Evolutionary conservation across 1,140 invertebrate species (phyloP).

Genomic region (Halictus rubicundus): DNA sequence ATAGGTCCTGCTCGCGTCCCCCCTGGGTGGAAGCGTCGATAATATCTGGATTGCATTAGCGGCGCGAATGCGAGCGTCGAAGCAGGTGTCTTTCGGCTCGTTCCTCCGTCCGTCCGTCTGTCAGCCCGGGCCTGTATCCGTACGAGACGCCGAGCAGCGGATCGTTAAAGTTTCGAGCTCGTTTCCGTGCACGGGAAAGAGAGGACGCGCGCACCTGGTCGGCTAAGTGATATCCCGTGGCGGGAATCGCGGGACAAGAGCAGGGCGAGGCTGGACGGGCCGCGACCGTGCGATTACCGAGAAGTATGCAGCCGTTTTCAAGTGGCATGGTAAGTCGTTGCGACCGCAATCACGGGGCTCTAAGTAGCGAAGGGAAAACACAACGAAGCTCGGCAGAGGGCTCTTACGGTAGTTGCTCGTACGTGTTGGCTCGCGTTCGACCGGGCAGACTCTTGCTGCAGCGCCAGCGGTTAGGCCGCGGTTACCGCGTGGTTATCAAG

Average conservation of each 20-base stretch:
- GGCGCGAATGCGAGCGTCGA: background rate
- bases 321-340: constrained; percentile 39
- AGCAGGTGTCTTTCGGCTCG: background rate
- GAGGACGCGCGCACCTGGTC: background rate
- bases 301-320: constrained; percentile 40
- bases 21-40: background rate
- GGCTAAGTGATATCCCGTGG: constrained; percentile 40
- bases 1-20: constrained; percentile 20
- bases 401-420: constrained; percentile 62
- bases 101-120: too few species aligned
- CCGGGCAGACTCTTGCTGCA: constrained; percentile 13
- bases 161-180: too few species aligned
- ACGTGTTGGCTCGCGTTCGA: constrained; percentile 61
- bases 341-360: constrained; percentile 58
- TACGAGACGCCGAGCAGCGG: too few species aligned
- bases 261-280: background rate
- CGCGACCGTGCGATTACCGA: constrained; percentile 24
- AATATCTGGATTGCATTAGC: constrained; percentile 22
- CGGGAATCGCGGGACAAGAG: background rate
- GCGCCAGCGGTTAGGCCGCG: constrained; percentile 64
- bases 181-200: background rate
- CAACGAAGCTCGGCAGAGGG: constrained; percentile 20
- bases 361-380: constrained; percentile 60
- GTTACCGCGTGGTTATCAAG: constrained; percentile 79
- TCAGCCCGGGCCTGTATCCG: too few species aligned